Evolutionary conservation across 2,113 vertebrate species (phyloP).

Genomic region (Trochalopteron elliotii): DNA sequence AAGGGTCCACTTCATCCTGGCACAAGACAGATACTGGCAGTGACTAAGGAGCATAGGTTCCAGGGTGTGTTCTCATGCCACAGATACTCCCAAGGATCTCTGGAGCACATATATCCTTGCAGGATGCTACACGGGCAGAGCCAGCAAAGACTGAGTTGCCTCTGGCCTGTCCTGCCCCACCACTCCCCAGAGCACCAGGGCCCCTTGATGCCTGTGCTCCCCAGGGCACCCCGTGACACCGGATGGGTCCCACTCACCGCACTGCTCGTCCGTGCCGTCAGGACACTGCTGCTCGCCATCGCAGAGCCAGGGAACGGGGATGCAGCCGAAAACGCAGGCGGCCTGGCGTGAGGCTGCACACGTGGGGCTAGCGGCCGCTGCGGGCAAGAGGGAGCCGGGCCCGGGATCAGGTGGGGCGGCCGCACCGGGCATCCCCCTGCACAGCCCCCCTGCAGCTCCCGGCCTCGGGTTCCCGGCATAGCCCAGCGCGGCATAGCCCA

Average conservation of each 20-base stretch:
- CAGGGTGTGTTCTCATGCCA: too few species aligned
- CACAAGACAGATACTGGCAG: background rate
- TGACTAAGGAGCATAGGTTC: background rate
- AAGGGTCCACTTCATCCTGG: background rate
- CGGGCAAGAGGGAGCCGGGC: background rate
- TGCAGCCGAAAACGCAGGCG: constrained; percentile 48
- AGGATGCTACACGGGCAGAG: background rate
- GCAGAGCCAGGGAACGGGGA: constrained; percentile 75
- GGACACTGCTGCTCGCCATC: constrained; percentile 71
- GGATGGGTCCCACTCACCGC: constrained; percentile 40
- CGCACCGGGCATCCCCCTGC: background rate
- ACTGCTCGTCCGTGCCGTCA: constrained; percentile 59
- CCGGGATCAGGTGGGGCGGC: background rate
- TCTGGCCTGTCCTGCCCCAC: background rate
- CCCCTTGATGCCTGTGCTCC: rapidly evolving
- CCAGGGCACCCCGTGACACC: background rate
- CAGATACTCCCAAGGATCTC: background rate
- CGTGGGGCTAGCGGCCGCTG: background rate
- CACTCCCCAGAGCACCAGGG: background rate
- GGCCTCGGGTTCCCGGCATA: background rate
- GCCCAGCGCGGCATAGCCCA: background rate
- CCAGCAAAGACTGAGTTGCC: background rate
- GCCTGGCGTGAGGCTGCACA: constrained; percentile 46
- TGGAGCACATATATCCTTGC: background rate
- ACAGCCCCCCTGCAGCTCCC: background rate